Percentiles rank a stretch among this genome's conserved stretches.
Conservation (phyloP, 1,140 invertebrate genomes). For the Drosophila erecta region DNA sequence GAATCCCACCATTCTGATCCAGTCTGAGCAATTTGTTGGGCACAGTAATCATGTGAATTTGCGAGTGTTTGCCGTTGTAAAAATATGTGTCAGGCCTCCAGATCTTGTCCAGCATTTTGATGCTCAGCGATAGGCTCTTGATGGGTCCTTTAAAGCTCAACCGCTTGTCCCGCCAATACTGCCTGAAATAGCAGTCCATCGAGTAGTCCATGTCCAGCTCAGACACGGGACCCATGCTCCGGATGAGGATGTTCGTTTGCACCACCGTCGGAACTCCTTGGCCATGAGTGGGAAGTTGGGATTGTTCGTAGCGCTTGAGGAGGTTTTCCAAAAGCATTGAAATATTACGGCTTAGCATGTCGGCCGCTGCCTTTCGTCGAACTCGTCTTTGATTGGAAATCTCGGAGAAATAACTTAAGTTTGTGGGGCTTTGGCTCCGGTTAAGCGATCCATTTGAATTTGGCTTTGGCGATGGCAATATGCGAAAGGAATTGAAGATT, state of each 20-base stretch:
- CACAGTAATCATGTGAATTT: conserved; percentile 97
- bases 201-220: conserved; percentile 99
- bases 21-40: conserved; percentile 97
- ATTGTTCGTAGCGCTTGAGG: conserved; percentile 95
- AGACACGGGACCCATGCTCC: conserved; percentile 97
- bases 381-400: conserved; percentile 4
- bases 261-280: conserved; percentile 94
- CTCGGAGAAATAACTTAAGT: conserved; percentile 9
- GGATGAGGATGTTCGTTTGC: conserved; percentile 95
- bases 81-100: conserved; percentile 99
- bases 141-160: conserved; percentile 93
- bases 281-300: conserved; percentile 93
- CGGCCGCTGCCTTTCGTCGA: conserved; percentile 87
- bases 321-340: conserved; percentile 93
- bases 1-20: conserved; percentile 94
- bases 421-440: background rate
- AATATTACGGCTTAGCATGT: conserved; percentile 91
- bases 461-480: conserved; percentile 15
- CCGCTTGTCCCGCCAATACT: conserved; percentile 93
- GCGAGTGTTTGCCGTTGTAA: conserved; percentile 95
- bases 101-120: conserved; percentile 96
- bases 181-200: conserved; percentile 98
- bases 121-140: conserved; percentile 92
- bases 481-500: conserved; percentile 73
- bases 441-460: background rate